Evolutionary conservation across 2,113 vertebrate species (phyloP).

Genomic region (Ptychochromis oligacanthus): DNA sequence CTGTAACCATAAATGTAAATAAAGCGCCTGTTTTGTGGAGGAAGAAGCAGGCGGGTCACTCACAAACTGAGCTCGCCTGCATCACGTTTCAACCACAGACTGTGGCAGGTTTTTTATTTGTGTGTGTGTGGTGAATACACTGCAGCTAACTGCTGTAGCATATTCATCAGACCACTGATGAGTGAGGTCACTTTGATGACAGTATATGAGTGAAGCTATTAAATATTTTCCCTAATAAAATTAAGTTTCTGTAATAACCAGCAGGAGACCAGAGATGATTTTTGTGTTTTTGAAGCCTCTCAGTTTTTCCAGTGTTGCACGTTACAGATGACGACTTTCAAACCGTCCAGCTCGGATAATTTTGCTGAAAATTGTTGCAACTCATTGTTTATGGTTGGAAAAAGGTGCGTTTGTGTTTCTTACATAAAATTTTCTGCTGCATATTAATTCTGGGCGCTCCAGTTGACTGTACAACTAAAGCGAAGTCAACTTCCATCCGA

Average conservation of each 20-base stretch:
- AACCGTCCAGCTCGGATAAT: no score
- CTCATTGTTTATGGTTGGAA: neutral
- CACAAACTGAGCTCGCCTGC: neutral
- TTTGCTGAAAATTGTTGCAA: neutral
- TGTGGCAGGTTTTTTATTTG: neutral
- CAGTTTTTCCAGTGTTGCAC: neutral
- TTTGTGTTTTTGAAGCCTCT: neutral
- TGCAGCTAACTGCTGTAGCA: neutral
- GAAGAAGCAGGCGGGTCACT: neutral
- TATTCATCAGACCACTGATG: neutral
- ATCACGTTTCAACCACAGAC: neutral
- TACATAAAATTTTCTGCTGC: no score
- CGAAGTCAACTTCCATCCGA: neutral
- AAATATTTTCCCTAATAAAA: constrained; percentile 14
- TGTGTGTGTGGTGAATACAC: neutral
- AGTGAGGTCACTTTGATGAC: neutral
- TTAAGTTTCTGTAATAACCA: neutral
- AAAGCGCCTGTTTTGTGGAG: neutral
- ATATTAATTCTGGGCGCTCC: no score
- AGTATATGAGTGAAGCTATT: neutral
- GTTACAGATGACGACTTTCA: no score
- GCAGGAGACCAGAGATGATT: neutral
- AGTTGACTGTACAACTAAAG: no score
- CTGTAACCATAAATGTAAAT: constrained; percentile 2
- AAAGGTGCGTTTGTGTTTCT: neutral